Conservation (phyloP, 2,113 vertebrate genomes). For the Leucopsar rothschildi region DNA sequence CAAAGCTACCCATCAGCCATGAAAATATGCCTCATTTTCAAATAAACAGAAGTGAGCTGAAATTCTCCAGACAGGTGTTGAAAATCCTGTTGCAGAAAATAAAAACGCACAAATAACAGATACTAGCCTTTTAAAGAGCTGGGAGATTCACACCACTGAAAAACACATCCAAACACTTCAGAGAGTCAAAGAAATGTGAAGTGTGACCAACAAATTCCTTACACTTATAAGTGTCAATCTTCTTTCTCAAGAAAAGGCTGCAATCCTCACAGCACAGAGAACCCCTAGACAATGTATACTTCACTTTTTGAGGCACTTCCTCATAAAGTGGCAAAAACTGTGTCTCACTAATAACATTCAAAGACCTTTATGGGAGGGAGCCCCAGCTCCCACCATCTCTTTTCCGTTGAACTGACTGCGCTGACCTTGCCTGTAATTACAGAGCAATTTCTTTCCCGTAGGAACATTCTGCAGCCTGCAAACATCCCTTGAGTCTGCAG, state of each 20-base stretch:
- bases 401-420: background rate
- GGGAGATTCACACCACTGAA: background rate
- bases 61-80: background rate
- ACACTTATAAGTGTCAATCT: background rate
- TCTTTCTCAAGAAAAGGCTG: background rate
- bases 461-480: slow-evolving; percentile 39
- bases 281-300: background rate
- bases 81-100: background rate
- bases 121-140: background rate
- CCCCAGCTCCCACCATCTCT: background rate
- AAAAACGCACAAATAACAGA: background rate
- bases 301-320: background rate
- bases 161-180: background rate
- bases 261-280: background rate
- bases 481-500: slow-evolving; percentile 28
- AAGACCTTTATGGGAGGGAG: background rate
- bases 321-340: background rate
- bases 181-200: background rate
- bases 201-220: background rate
- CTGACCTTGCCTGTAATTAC: slow-evolving; percentile 57
- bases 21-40: background rate
- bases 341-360: background rate
- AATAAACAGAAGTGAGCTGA: background rate
- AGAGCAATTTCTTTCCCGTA: background rate
- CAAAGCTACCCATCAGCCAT: background rate